These are phyloP conservation scores for Gymnothorax reevesii DNA, from an alignment of 2,797 vertebrate species.

Conservation along the genomic window DNA sequence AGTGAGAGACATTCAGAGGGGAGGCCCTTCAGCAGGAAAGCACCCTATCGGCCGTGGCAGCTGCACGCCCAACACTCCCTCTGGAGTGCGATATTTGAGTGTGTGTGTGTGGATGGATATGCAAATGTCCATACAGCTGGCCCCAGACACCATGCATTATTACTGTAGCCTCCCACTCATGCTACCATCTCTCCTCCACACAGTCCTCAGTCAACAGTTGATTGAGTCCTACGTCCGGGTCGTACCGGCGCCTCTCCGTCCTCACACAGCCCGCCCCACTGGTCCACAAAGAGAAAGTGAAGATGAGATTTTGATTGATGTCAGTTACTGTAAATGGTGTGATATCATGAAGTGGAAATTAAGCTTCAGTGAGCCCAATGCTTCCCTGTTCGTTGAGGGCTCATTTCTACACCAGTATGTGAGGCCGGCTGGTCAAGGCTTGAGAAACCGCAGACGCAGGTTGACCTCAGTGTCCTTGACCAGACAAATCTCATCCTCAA, in stretches of 20 bases:
- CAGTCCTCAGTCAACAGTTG: neutral
- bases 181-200: neutral
- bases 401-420: no score
- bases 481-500: no score
- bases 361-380: neutral
- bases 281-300: neutral
- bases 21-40: neutral
- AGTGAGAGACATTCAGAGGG: neutral
- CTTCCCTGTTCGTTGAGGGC: neutral
- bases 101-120: no score
- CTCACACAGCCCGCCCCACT: neutral
- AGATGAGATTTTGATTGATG: neutral
- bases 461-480: no score
- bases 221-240: neutral
- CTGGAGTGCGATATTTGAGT: neutral
- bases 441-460: no score
- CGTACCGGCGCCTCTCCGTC: neutral
- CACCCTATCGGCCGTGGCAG: constrained; percentile 15
- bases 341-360: neutral
- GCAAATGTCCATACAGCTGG: neutral
- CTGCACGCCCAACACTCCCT: neutral
- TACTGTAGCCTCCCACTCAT: neutral
- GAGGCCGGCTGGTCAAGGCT: no score
- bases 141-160: neutral
- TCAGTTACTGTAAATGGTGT: neutral